Base-by-base conservation (phyloP, 2,888 invertebrate genomes). In the Eutolmus rufibarbis region DNA sequence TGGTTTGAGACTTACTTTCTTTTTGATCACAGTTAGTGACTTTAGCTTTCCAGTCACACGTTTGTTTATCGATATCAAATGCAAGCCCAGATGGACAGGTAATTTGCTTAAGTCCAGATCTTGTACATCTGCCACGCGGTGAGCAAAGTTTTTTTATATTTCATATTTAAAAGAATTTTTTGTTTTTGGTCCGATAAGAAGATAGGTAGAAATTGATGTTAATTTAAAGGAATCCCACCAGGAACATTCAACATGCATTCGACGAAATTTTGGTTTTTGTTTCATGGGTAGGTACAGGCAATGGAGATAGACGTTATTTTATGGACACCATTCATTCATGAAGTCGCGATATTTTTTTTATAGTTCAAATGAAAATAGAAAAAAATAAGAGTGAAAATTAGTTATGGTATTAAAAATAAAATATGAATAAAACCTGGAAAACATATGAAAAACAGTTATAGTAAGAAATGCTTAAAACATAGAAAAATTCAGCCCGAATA, bases 31-130 rank as follows among this genome's bases (percentile, higher is more conserved):
- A 98, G 96, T 96, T 98, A 95, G 95, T 96, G 95, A 98, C 98
- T 96, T 98, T 97, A 95, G 97, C 97, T 95, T 97, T 98, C 98
- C 98, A 98, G 95, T 98, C 97, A 95, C 98, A 98, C 93, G 98
- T 98, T 95, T 98, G 98, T 95, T 97, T 98, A 95, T 97, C 96
- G 95, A 98, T 96, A 95, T 98, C 98, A 95, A 98, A 98, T 94
- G 97, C 96, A 95, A 98, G 95, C 95, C 98, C 98, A 93, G 97
- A 97, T 93, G 98, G 98, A 94, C 98, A 98, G 94, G 97, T 97
- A 95, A 98, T 97, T 95, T 97, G 96, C 96, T 97, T 97, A 95
- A 97, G 96, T 95, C 97, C 97, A 95, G 97, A 96, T 95, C 96
- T 97, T 95, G 97, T 97, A 96, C 97, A 97, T 92, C 92, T 92